phyloP scores from a whole-genome alignment of 2,113 vertebrate genomes.

The Aix galericulata region DNA sequence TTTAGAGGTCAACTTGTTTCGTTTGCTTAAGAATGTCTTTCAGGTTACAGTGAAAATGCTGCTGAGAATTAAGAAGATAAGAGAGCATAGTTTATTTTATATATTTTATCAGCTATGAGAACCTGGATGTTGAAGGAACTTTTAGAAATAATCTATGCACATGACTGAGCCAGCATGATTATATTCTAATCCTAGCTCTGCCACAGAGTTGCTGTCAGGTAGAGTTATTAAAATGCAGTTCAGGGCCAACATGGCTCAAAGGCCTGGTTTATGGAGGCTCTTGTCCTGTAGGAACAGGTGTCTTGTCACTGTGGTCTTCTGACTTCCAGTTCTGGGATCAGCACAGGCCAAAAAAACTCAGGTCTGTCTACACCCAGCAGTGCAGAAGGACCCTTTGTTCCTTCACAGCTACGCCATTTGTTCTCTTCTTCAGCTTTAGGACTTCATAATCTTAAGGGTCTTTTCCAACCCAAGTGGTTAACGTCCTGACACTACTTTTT shows the following conservation, averaged over 20 bases:
- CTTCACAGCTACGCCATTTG: background rate
- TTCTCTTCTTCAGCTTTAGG: background rate
- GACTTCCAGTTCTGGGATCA: background rate
- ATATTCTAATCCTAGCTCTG: background rate
- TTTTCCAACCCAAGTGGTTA: background rate
- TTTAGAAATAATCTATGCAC: background rate
- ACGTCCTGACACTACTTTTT: background rate
- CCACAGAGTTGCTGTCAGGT: background rate
- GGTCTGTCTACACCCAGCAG: background rate
- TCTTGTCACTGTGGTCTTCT: background rate
- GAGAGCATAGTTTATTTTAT: background rate
- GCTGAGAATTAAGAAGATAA: background rate
- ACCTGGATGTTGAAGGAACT: background rate
- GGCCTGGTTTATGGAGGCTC: background rate
- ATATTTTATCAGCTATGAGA: background rate
- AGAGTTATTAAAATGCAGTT: background rate
- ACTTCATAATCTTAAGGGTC: background rate
- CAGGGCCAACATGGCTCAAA: background rate
- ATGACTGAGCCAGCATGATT: background rate
- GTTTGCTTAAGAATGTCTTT: background rate
- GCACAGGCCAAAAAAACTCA: rapidly evolving
- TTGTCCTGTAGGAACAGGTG: background rate
- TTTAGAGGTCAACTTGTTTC: background rate
- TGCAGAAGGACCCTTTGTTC: background rate
- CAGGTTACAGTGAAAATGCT: background rate